These are phyloP conservation scores for Psittacula cyanocephala DNA, from an alignment of 2,113 vertebrate genomes.

Conservation along the genomic window DNA sequence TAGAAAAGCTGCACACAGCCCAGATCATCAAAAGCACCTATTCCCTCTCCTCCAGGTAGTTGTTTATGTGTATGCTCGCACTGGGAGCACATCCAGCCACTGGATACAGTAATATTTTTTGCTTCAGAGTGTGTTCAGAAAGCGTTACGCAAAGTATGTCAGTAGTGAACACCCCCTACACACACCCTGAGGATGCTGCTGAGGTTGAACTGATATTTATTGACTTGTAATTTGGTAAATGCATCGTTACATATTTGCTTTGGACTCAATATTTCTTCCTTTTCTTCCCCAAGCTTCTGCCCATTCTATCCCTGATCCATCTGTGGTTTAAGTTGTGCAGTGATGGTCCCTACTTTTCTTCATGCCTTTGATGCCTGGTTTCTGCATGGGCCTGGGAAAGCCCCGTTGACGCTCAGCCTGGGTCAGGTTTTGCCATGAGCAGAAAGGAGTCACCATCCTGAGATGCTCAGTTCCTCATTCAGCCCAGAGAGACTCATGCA, in stretches of 20 bases:
- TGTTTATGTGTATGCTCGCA: rapidly evolving
- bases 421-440: not conserved
- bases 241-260: not conserved
- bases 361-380: not conserved
- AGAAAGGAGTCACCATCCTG: not conserved
- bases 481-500: not conserved
- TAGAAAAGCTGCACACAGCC: not conserved
- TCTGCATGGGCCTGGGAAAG: not conserved
- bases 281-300: not conserved
- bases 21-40: not conserved
- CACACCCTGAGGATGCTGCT: not conserved
- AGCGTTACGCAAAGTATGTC: not conserved
- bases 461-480: not conserved
- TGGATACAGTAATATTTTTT: not conserved
- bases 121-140: not conserved
- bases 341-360: not conserved
- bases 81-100: not conserved
- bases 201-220: not conserved
- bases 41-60: not conserved
- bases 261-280: rapidly evolving
- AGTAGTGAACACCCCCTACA: not conserved
- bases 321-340: too few relatives aligned
- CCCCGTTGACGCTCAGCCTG: rapidly evolving
- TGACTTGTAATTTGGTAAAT: not conserved
- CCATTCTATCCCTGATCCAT: not conserved